Conservation (phyloP, 2,888 invertebrate species). For the Tenthredo mesomela region DNA sequence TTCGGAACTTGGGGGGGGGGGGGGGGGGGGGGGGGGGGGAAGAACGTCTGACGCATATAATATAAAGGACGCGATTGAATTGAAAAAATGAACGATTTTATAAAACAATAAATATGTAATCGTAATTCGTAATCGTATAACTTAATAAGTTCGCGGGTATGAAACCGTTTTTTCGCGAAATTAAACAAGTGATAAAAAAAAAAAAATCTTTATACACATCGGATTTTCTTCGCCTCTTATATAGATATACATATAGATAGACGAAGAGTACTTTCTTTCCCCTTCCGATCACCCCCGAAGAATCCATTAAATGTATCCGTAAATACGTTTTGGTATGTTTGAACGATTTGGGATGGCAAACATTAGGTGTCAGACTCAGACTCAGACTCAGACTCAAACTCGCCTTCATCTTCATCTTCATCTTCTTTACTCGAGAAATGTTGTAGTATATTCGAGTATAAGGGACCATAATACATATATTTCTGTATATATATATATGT, state of each 20-base stretch:
- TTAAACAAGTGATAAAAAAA: no score
- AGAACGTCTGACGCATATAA: no score
- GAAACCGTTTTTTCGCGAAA: no score
- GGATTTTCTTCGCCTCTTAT: neutral
- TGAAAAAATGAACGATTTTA: no score
- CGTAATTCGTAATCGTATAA: no score
- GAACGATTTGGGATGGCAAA: constrained; percentile 16
- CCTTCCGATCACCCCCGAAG: no score
- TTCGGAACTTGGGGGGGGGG: no score
- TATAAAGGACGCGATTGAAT: no score
- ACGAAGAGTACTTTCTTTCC: neutral
- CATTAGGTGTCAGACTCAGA: constrained; percentile 32
- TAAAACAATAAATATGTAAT: no score
- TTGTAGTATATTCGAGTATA: neutral
- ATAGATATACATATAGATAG: neutral
- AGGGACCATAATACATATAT: neutral
- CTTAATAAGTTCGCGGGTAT: no score
- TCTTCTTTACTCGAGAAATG: neutral
- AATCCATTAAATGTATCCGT: constrained; percentile 16
- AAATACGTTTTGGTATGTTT: constrained; percentile 13
- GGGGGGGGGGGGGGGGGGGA: no score
- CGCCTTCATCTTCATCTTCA: neutral
- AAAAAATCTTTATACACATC: neutral
- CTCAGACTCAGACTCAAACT: neutral
- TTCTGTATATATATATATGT: neutral